Evolutionary conservation across 2,888 invertebrate species (phyloP), one percentile per base, ranked within the genome.

Genomic region (Platycheirus albimanus): DNA sequence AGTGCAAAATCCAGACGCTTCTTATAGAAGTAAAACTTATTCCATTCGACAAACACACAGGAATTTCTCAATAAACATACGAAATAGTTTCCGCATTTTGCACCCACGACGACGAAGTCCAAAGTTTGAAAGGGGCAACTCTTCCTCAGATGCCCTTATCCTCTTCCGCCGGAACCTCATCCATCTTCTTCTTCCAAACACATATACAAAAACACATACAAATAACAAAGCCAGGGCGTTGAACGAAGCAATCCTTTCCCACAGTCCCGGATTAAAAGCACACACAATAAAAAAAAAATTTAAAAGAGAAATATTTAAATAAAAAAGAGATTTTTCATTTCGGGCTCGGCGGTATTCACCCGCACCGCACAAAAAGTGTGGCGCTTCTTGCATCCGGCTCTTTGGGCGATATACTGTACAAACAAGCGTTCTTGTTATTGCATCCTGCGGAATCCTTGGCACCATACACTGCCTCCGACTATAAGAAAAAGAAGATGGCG

Each of bases 11-110:
- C 58, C 58, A 71, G 76, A 71, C 58, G 41, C 49, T 64, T 64
- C 70, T 66, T 58, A 51, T 20, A 52, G 45, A 45, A 47, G 36
- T 38, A 66, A 76, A 66, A 77, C 76, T 80, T 80, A 80, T 80
- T 80, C 76, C 64, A 70, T 71, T 76, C 47, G 69, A 41, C 74
- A 61, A 17, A 56, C 63, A 81, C 81, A 88, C 89, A 89, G 88
- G 88, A 88, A 90, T 89, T 88, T 88, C 87, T 88, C 88, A 90
- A 90, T 90, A 90, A 90, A 89, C 90, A 88, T 90, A 89, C 89
- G 84, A 79, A 87, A 89, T 88, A 83, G 83, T 83, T 83, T 83
- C 83, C 83, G 83, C 72, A 83, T 78, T 78, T 83, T 83, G 83
- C 83, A 83, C 83, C 83, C 83, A 83, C 83, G 24, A 41, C 19